A percentile compares a stretch with the other conserved stretches of the same genome.
Evolutionary conservation across 2,888 invertebrate genomes (phyloP).

Genomic region (Fragum sueziense): DNA sequence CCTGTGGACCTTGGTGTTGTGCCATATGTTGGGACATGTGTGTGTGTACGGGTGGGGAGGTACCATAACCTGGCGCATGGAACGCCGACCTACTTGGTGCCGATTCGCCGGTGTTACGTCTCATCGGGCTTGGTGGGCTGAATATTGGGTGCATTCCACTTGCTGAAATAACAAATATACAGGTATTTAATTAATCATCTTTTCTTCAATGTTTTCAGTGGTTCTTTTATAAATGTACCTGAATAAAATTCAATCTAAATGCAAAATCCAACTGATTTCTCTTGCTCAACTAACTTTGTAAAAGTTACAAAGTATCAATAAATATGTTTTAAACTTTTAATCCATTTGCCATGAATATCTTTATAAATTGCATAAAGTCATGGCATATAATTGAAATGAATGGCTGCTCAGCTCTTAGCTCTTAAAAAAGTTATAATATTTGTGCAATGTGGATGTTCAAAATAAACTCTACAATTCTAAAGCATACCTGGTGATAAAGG

Average conservation of each 20-base stretch:
- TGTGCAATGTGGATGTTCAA: no score
- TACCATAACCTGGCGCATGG: constrained; percentile 68
- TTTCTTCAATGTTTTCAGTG: not conserved
- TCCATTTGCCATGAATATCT: no score
- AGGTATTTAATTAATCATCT: no score
- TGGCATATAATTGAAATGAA: no score
- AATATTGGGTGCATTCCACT: constrained; percentile 80
- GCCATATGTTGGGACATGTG: constrained; percentile 55
- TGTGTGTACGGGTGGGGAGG: constrained; percentile 77
- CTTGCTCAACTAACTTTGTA: no score
- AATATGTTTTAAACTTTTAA: no score
- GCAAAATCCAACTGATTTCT: not conserved
- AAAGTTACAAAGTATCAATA: no score
- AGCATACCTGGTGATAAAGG: constrained; percentile 95
- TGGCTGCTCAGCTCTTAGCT: no score
- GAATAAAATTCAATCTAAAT: not conserved
- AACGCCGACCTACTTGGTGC: constrained; percentile 56
- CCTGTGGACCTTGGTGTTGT: constrained; percentile 27
- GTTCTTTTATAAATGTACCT: not conserved
- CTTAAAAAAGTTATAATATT: no score
- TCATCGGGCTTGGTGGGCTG: constrained; percentile 84
- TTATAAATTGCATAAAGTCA: no score
- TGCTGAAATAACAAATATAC: constrained; percentile 66
- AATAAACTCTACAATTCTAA: no score
- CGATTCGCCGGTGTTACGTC: constrained; percentile 84